Base-by-base conservation (phyloP, 2,888 invertebrate species). In the Metallyticus violacea region DNA sequence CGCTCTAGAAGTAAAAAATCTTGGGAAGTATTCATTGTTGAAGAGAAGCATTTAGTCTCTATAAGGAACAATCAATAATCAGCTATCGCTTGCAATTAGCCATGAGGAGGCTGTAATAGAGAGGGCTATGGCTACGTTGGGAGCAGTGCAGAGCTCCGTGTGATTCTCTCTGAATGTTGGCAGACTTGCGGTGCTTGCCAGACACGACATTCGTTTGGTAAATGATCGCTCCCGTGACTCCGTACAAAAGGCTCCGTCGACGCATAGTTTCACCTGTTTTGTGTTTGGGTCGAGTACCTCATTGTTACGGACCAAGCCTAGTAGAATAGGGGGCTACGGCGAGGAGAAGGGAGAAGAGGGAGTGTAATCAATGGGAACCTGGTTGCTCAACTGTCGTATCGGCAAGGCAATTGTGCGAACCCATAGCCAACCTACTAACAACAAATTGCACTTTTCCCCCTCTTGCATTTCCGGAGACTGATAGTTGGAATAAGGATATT, bases 251-350 rank as follows among this genome's bases (percentile, higher is more conserved):
- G 28, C 83, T 83, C 83, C 40, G 40, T 77, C 83, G 77, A 77
- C 77, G 80, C 79, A 85, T 80, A 85, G 87, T 40, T 85, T 85
- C 85, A 87, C 87, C 85, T 85, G 79, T 85, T 87, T 85, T 87
- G 87, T 85, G 83, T 87, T 87, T 85, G 84, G 87, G 85, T 87
- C 87, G 87, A 87, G 85, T 87, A 77, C 83, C 27, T 81, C 62
- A 85, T 85, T 85, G 85, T 85, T 85, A 77, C 78, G 27, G 62
- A 76, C 77, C 77, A 83, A 77, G 83, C 83, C 76, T 83, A 26
- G 83, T 77, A 83, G 83, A 83, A 83, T 85, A 81, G 77, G 83
- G 40, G 15, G 40, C 15, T 4, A 15, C 15, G 40, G 15, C 2
- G 40, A 62, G 40, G 40, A 62, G 77, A 83, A 83, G 77, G 28